Evolutionary conservation across 2,797 vertebrate genomes (phyloP).

Genomic region (Pyrrhura leucotis): DNA sequence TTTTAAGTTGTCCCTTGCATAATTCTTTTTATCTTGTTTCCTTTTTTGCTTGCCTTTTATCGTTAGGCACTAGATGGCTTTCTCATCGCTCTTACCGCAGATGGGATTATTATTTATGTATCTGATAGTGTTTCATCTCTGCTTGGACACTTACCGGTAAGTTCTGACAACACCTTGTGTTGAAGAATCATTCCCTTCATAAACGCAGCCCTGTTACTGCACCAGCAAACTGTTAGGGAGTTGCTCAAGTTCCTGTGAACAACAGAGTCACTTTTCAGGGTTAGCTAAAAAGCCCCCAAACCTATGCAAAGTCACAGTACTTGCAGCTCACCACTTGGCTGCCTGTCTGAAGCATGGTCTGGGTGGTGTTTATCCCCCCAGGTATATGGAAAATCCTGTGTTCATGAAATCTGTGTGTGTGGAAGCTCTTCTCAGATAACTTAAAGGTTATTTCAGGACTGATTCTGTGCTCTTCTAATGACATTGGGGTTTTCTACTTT

Average conservation of each 20-base stretch:
- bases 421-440: not conserved
- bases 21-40: not conserved
- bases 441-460: not conserved
- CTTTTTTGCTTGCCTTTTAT: not conserved
- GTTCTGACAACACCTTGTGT: constrained; percentile 44
- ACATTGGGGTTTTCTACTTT: not conserved
- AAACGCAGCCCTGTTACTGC: not conserved
- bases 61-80: constrained; percentile 91
- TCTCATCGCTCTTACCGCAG: constrained; percentile 88
- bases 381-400: not conserved
- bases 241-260: not conserved
- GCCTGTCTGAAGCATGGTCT: not conserved
- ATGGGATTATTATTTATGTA: constrained; percentile 92
- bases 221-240: not conserved
- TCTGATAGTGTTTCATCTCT: constrained; percentile 89
- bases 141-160: constrained; percentile 94
- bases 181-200: not conserved
- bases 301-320: not conserved
- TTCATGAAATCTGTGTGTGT: not conserved
- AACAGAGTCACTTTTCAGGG: not conserved
- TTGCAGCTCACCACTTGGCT: not conserved
- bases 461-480: not conserved
- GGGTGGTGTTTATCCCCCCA: not conserved
- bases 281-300: not conserved
- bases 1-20: not conserved